Base-by-base conservation (phyloP, 2,113 vertebrate genomes). In the Nothocercus nigrocapillus region DNA sequence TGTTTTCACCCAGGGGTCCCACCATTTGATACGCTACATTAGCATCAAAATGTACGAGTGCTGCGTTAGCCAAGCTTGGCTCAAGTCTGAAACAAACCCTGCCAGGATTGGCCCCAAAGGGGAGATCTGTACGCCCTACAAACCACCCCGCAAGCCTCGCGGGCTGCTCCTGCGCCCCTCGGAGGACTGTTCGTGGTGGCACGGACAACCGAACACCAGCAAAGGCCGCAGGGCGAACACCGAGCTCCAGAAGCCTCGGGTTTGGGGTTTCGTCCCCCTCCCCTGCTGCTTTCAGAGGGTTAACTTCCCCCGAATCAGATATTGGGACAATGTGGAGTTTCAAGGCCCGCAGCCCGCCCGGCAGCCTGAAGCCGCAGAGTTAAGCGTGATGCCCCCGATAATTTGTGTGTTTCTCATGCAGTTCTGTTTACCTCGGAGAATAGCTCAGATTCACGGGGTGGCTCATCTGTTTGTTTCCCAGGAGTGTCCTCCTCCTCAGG, bases 401-500 rank as follows among this genome's bases (percentile, higher is more conserved):
- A 98, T 98, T 97, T 97, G 96, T 97, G 92, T 98, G 98, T 98
- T 99, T 99, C 98, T 99, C 98, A 99, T 98, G 98, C 98, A 98
- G 98, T 98, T 98, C 98, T 98, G 98, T 99, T 99, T 98, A 98
- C 98, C 98, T 83, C 36, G 13, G 97, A 98, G 98, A 98, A 98
- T 97, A 98, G 98, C 97, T 98, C 98, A 96, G 98, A 98, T 99
- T 99, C 98, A 97, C 97, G 96, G 92, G 94, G 97, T 98, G 97
- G 98, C 98, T 99, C 98, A 98, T 98, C 98, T 98, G 98, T 98
- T 98, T 98, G 98, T 98, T 98, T 98, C 98, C 98, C 98, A 98
- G 98, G 98, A 98, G 98, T 98, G 98, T 98, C 98, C 97, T 98
- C 98, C 98, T 98, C 98, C 97, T 98, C 98, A 97, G 98, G 98